Evolutionary conservation across 2,888 invertebrate genomes (phyloP).

Genomic region (Toxonevra muliebris): DNA sequence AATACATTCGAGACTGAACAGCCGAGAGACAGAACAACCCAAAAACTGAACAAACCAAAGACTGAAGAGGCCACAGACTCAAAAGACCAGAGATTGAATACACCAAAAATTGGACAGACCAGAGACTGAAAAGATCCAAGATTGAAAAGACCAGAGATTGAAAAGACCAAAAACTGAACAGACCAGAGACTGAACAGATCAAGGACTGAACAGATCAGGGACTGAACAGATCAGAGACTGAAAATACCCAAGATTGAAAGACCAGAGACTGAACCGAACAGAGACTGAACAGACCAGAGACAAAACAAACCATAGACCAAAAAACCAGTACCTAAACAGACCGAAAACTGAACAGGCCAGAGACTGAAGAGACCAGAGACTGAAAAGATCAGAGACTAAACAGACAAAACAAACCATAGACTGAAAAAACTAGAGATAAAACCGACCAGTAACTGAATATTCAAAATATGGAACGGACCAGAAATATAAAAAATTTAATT

Average conservation of each 20-base stretch:
- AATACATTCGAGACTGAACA: background rate
- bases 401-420: no score
- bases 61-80: background rate
- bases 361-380: no score
- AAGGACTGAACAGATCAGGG: no score
- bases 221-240: background rate
- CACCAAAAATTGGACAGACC: background rate
- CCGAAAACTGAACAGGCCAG: background rate
- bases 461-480: no score
- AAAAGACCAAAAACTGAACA: no score
- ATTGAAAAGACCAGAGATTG: background rate
- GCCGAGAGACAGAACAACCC: no score
- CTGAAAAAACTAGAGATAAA: background rate
- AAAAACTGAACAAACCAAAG: no score
- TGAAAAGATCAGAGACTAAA: no score
- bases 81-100: slow-evolving; percentile 1
- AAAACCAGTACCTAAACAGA: background rate
- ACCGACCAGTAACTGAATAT: no score
- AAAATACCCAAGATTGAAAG: slow-evolving; percentile 5
- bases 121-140: background rate
- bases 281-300: background rate
- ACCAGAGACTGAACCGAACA: slow-evolving; percentile 5
- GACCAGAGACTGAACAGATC: background rate
- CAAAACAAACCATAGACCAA: no score
- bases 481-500: no score